Percentiles rank a stretch among this genome's conserved stretches.
These are phyloP conservation scores for Plumapathes pennacea DNA, from an alignment of 92 coral and sea anemone genomes.

Conservation along the genomic window DNA sequence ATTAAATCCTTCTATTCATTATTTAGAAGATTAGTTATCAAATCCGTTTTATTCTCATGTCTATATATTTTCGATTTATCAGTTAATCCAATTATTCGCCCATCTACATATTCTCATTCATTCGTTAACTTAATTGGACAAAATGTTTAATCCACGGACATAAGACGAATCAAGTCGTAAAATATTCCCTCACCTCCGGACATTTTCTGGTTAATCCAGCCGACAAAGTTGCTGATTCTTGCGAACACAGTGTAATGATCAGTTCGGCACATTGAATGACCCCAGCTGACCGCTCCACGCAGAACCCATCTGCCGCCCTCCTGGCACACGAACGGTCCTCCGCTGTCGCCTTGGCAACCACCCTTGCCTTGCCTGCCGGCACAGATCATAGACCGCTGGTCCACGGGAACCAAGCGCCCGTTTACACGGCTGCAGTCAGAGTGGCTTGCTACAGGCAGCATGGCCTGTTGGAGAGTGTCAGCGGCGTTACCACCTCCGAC, in stretches of 20 bases:
- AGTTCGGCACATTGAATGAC: constrained; percentile 30
- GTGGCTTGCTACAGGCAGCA: constrained; percentile 51
- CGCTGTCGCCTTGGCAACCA: constrained; percentile 54
- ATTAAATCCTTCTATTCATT: no score
- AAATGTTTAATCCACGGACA: no score
- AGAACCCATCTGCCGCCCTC: constrained; percentile 48
- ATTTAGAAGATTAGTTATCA: no score
- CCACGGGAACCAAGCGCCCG: constrained; percentile 22
- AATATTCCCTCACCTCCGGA: no score
- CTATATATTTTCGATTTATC: no score
- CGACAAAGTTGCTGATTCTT: constrained; percentile 42
- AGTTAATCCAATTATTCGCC: no score
- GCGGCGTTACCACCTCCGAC: constrained; percentile 26
- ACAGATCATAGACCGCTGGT: constrained; percentile 46
- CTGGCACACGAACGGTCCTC: constrained; percentile 54
- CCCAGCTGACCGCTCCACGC: constrained; percentile 58
- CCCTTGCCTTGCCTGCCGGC: constrained; percentile 62
- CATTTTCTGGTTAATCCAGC: constrained; percentile 34
- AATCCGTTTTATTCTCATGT: no score
- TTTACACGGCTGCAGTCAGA: constrained; percentile 31
- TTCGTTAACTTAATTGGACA: no score
- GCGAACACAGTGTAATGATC: constrained; percentile 53
- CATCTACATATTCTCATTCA: no score
- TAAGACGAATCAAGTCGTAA: no score
- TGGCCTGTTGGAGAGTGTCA: constrained; percentile 57